phyloP scores from a whole-genome alignment of 1,140 invertebrate species.

The Lasioglossum albipes region DNA sequence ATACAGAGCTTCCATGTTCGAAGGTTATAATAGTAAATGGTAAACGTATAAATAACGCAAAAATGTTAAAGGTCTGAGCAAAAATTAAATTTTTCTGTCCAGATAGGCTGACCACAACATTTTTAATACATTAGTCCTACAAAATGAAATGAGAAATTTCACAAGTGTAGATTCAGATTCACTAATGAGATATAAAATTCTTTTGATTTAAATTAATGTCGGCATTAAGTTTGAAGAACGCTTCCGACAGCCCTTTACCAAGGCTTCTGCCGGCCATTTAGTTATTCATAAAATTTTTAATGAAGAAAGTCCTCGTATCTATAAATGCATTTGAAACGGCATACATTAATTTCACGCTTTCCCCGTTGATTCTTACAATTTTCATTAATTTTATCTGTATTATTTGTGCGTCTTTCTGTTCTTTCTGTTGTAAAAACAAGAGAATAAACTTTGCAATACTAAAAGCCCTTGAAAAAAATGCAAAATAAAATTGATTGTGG shows the following conservation, averaged over 20 bases:
- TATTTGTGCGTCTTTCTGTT: too few species aligned
- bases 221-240: background rate
- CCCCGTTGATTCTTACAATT: background rate
- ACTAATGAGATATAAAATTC: background rate
- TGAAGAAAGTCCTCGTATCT: background rate
- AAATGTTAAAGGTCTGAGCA: too few species aligned
- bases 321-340: background rate
- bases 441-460: too few species aligned
- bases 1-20: too few species aligned
- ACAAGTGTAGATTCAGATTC: too few species aligned
- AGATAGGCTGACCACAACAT: background rate
- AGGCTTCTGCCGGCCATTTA: background rate
- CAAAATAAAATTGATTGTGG: too few species aligned
- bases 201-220: background rate
- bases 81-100: too few species aligned
- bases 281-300: background rate
- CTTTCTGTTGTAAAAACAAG: too few species aligned
- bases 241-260: background rate
- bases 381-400: too few species aligned
- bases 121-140: background rate
- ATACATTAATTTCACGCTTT: background rate
- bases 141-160: background rate
- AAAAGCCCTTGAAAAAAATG: too few species aligned
- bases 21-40: too few species aligned
- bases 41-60: too few species aligned